A percentile compares a stretch with the other conserved stretches of the same genome.
These are phyloP conservation scores for Parasteatoda lunata DNA, from an alignment of 2,888 invertebrate species.

Conservation along the genomic window DNA sequence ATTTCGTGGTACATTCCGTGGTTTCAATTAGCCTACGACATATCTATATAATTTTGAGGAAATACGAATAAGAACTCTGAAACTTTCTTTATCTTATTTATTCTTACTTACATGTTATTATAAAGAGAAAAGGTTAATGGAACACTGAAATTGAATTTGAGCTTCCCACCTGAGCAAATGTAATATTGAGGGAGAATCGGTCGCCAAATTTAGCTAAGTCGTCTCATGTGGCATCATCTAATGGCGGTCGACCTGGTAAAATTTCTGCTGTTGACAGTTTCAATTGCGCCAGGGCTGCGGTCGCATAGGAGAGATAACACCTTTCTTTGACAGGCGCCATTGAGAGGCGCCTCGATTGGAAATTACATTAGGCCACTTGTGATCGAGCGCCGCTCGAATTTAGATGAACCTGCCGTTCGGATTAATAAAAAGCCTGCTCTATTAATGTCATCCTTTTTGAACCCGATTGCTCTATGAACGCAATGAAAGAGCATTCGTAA, in stretches of 20 bases:
- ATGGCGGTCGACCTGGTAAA: neutral
- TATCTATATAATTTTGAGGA: too few species aligned
- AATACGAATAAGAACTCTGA: neutral
- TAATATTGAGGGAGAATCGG: neutral
- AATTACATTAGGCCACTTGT: constrained; percentile 68
- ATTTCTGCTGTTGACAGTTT: constrained; percentile 62
- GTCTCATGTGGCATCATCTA: constrained; percentile 16
- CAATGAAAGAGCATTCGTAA: constrained; percentile 33
- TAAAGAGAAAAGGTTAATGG: neutral
- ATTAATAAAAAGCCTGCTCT: constrained; percentile 61
- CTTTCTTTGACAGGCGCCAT: constrained; percentile 54
- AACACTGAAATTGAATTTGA: neutral
- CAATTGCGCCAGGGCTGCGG: constrained; percentile 42
- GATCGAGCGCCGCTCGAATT: constrained; percentile 39
- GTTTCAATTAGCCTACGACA: too few species aligned
- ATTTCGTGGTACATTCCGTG: too few species aligned
- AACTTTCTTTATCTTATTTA: neutral
- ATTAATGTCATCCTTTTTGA: constrained; percentile 47
- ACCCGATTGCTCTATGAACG: neutral
- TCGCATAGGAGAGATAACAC: constrained; percentile 24
- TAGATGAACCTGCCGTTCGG: constrained; percentile 37
- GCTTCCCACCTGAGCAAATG: neutral
- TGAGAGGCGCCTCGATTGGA: constrained; percentile 58
- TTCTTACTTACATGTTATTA: neutral
- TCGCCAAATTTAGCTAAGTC: constrained; percentile 57